Evolutionary conservation across 2,113 vertebrate species (phyloP), one percentile per base, ranked within the genome.

Genomic region (Mungos mungo): DNA sequence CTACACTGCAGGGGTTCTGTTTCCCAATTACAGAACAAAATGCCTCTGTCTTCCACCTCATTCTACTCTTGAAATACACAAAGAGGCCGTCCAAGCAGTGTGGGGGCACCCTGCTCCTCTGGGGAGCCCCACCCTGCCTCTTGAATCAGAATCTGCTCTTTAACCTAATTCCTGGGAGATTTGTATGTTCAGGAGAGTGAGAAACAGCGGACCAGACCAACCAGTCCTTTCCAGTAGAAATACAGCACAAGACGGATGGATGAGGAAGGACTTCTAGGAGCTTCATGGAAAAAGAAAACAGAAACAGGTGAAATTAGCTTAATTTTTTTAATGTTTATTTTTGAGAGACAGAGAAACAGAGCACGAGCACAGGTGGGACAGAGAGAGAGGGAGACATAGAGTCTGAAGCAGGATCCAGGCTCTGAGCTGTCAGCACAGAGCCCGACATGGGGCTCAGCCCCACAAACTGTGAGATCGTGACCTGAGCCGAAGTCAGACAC

Each of bases 41-140:
- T 0, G n/a, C 13, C 74, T 50, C 68, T 86, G 63, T 81, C 54
- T 76, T 38, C 35, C 4, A 5, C 18, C 21, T 71, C 11, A 1
- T 66, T 66, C 41, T 35, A 19, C 23, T 52, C 41, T 35, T 19
- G 5, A 86, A 65, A 38, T 3, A 3, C 1, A 7, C 0, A 0
- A 0, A 3, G 19, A 7, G 33, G 10, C 7, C 7, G 2, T 5
- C 19, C 14, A 11, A 25, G n/a, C 29, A 16, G 45, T 47, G 2
- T 10, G 19, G 31, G 29, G 7, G 9, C 33, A 0, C 19, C 0
- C 1, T 0, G 9, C 25, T 7, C 29, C 69, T 57, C 29, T 4
- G 3, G 38, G 11, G 31, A 50, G 21, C n/a, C 8, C 27, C 31
- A 3, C 0, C 27, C 27, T 14, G 33, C 29, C 41, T 35, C 13